phyloP scores from a whole-genome alignment of 2,797 vertebrate species.

The Halcyon chelicuti region DNA sequence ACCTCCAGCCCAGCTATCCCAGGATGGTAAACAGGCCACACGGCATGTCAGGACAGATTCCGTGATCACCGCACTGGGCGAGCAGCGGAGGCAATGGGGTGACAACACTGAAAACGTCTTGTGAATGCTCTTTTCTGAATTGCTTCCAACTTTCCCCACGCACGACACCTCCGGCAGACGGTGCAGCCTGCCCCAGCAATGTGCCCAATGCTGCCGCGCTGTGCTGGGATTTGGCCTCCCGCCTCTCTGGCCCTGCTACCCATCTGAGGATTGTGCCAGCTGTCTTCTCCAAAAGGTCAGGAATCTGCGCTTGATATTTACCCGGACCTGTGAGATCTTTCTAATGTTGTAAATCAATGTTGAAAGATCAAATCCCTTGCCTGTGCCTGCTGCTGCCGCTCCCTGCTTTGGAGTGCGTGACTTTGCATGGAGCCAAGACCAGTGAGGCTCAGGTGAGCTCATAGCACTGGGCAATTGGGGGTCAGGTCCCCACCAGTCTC shows the following conservation, averaged over 20 bases:
- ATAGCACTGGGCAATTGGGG: accelerated
- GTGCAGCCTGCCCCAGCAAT: not conserved
- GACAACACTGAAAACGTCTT: accelerated
- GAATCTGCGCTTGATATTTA: slow-evolving; percentile 19
- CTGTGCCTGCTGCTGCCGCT: accelerated
- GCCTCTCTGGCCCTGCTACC: not conserved
- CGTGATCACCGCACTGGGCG: accelerated
- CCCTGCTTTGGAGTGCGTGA: not conserved
- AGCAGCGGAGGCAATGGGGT: not conserved
- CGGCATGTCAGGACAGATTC: accelerated
- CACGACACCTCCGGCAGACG: accelerated
- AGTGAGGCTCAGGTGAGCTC: not conserved
- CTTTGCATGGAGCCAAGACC: not conserved
- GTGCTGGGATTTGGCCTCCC: not conserved
- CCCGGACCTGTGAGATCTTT: not conserved
- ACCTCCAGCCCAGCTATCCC: slow-evolving; percentile 71
- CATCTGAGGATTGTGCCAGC: accelerated
- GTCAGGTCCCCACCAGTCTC: accelerated
- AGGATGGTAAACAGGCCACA: not conserved
- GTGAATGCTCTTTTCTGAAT: not conserved
- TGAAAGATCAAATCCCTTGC: not conserved
- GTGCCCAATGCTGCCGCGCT: accelerated
- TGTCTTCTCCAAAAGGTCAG: slow-evolving; percentile 16
- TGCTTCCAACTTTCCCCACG: accelerated
- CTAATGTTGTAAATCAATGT: not conserved